phyloP scores from a whole-genome alignment of 2,113 vertebrate species.

The Climacteris rufus region DNA sequence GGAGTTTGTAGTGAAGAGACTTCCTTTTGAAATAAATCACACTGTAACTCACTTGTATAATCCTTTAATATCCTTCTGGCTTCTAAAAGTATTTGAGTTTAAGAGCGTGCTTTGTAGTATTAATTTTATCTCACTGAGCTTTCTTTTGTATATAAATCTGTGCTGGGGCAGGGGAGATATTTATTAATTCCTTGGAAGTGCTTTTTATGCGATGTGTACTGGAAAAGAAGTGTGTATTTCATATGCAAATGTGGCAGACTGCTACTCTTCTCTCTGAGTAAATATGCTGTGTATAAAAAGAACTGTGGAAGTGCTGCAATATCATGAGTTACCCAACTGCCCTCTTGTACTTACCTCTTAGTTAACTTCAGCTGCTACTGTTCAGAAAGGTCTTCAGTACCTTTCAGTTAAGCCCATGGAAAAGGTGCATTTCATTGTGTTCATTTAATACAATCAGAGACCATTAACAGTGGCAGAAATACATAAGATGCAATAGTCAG shows the following conservation, averaged over 20 bases:
- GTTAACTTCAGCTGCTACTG: not conserved
- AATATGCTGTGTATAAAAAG: not conserved
- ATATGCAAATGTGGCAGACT: not conserved
- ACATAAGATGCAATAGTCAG: not conserved
- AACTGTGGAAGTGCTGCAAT: not conserved
- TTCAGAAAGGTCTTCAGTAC: not conserved
- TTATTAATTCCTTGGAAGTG: slow-evolving; percentile 35
- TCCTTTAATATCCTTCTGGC: slow-evolving; percentile 3
- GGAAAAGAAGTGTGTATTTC: not conserved
- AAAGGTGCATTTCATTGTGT: not conserved
- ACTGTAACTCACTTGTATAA: slow-evolving; percentile 48
- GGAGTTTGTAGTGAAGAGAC: slow-evolving; percentile 13
- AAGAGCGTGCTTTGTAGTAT: slow-evolving; percentile 17
- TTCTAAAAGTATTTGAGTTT: not conserved
- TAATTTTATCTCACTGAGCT: not conserved
- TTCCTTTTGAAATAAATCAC: slow-evolving; percentile 40
- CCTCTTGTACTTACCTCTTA: not conserved
- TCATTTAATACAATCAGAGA: not conserved
- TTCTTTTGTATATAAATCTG: not conserved
- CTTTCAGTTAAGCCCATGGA: not conserved
- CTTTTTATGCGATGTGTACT: not conserved
- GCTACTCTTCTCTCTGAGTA: not conserved
- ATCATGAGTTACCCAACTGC: not conserved
- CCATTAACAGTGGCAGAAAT: not conserved
- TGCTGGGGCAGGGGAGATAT: not conserved